Evolutionary conservation across 2,797 vertebrate species (phyloP), one percentile per base, ranked within the genome.

Genomic region (Gadopsis marmoratus): DNA sequence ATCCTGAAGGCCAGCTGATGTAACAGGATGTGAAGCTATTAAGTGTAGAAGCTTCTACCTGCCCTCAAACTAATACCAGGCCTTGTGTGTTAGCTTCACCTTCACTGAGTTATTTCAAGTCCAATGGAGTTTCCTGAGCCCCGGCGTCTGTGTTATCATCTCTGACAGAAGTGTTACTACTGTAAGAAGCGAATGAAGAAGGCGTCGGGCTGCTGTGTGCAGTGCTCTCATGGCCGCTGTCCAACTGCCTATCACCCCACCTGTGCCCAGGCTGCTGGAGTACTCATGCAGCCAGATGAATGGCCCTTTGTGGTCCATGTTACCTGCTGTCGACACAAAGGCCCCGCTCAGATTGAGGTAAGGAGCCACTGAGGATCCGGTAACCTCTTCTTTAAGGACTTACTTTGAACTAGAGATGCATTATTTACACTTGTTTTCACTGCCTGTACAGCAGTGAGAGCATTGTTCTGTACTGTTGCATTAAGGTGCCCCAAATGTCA

Each of bases 161-260:
- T 37, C 39, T 33, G 13, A 17, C 91, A 99, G 98, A 99, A 97
- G 88, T 99, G 98, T 4, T 96, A 98, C 70, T 99, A 98, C 92
- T 99, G 98, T 83, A 96, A 98, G 82, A 97, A 97, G 84, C 86
- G 96, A 59, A 97, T 98, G 96, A 97, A 96, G 92, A 97, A 93
- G 77, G 95, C 96, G 0, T 95, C 95, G 0, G 98, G 98, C 0
- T 98, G 98, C 92, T 99, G 98, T 51, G 96, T 99, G 56, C 98
- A 99, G 88, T 99, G 98, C 67, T 99, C 98, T 53, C 97, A 95
- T 0, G 97, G 98, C 67, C 97, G 96, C 83, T 99, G 98, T 83
- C 97, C 98, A 89, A 99, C 98, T 0, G 98, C 98, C 26, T 99
- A 99, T 91, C 98, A 99, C 17, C 98, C 98, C 48, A 99, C 98